A percentile compares a stretch with the other conserved stretches of the same genome.
Evolutionary conservation across 2,113 vertebrate genomes (phyloP).

Genomic region (Phrynosoma platyrhinos): DNA sequence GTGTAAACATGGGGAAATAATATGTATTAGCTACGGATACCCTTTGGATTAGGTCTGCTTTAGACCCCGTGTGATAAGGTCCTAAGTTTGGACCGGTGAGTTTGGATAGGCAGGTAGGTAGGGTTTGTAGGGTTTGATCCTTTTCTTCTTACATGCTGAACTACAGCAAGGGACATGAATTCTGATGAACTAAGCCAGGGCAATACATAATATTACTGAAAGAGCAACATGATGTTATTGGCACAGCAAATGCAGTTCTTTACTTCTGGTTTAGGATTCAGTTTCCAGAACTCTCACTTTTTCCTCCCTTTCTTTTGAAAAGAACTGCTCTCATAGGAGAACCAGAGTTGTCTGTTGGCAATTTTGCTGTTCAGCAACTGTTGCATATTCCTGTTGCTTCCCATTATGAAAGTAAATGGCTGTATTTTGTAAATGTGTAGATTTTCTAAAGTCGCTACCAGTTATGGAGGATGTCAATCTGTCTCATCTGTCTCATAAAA

Average conservation of each 20-base stretch:
- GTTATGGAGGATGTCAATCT: conserved; percentile 77
- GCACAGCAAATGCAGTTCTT: background rate
- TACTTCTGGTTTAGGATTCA: background rate
- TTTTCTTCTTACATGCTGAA: background rate
- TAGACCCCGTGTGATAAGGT: too few relatives aligned
- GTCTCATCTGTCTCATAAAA: conserved; percentile 78
- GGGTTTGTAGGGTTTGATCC: background rate
- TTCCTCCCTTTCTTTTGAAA: background rate
- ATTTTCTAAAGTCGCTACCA: conserved; percentile 73
- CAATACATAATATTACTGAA: background rate
- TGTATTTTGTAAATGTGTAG: conserved; percentile 51
- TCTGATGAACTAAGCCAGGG: background rate
- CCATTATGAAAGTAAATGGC: conserved; percentile 59
- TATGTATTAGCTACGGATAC: too few relatives aligned
- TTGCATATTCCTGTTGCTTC: conserved; percentile 52
- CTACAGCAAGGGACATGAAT: background rate
- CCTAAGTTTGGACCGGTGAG: too few relatives aligned
- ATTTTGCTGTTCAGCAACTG: conserved; percentile 46
- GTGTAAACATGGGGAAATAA: too few relatives aligned
- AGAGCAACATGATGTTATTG: too few relatives aligned
- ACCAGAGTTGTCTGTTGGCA: background rate
- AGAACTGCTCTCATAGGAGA: background rate
- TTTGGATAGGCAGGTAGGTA: background rate
- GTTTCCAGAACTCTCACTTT: too few relatives aligned
- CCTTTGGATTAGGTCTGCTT: too few relatives aligned